Conservation (phyloP, 2,113 vertebrate species). For the Rhea americana region DNA sequence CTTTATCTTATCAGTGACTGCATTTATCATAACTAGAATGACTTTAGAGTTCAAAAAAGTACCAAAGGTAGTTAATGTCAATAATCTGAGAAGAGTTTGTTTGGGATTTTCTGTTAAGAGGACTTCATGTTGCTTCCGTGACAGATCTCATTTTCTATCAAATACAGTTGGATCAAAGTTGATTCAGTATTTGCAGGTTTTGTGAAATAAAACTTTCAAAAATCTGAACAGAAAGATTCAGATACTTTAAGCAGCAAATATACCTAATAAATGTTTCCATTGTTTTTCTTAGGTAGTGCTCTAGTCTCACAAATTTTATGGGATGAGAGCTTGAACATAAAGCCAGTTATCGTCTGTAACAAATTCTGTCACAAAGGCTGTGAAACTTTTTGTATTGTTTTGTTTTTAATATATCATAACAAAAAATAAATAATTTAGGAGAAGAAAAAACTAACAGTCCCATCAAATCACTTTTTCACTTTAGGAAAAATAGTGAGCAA, state of each 20-base stretch:
- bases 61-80: not conserved
- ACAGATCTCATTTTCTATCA: not conserved
- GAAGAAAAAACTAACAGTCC: not conserved
- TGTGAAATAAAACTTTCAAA: not conserved
- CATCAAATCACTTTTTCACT: not conserved
- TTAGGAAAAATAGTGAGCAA: not conserved
- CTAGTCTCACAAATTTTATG: not conserved
- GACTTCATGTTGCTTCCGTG: not conserved
- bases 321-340: not conserved
- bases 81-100: not conserved
- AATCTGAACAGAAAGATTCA: not conserved
- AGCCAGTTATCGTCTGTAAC: not conserved
- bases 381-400: not conserved
- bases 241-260: not conserved
- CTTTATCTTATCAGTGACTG: not conserved
- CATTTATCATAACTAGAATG: not conserved
- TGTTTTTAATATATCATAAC: not conserved
- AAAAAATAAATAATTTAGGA: not conserved
- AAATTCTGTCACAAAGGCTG: not conserved
- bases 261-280: not conserved
- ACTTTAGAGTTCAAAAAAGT: not conserved
- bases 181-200: not conserved
- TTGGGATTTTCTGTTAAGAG: not conserved
- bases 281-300: not conserved
- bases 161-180: not conserved